phyloP scores from a whole-genome alignment of 2,113 vertebrate species.

The Aplodontia rufa region DNA sequence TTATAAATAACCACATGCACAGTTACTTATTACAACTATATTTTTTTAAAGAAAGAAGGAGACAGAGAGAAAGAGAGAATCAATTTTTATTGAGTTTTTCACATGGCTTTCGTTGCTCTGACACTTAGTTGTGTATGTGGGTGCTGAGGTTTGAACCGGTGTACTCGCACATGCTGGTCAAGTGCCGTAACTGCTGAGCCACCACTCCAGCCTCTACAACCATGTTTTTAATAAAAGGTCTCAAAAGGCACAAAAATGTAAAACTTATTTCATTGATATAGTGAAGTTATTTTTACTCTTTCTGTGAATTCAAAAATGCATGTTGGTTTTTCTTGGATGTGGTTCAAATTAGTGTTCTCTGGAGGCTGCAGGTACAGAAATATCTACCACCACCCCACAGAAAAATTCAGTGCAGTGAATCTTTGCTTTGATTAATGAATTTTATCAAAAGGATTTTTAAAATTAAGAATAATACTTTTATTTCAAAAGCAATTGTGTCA shows the following conservation, averaged over 20 bases:
- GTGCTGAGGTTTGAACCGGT: no score
- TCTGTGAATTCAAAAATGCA: neutral
- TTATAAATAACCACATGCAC: neutral
- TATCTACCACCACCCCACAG: neutral
- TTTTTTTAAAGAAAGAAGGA: no score
- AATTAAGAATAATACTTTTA: constrained; percentile 19
- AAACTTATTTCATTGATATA: neutral
- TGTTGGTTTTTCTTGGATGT: neutral
- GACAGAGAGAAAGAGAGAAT: no score
- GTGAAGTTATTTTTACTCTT: neutral
- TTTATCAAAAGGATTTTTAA: neutral
- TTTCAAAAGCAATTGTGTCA: constrained; percentile 6
- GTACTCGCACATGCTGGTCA: no score
- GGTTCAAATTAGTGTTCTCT: neutral
- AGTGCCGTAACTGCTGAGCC: no score
- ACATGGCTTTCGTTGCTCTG: no score
- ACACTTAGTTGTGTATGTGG: no score
- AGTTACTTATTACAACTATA: neutral
- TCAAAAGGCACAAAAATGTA: neutral
- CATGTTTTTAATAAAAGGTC: neutral
- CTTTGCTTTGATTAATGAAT: constrained; percentile 26
- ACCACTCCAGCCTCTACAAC: no score
- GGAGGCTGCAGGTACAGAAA: neutral
- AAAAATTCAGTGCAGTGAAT: neutral
- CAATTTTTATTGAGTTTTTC: no score